Conservation (phyloP, 1,140 invertebrate genomes). For the Cotesia glomerata region DNA sequence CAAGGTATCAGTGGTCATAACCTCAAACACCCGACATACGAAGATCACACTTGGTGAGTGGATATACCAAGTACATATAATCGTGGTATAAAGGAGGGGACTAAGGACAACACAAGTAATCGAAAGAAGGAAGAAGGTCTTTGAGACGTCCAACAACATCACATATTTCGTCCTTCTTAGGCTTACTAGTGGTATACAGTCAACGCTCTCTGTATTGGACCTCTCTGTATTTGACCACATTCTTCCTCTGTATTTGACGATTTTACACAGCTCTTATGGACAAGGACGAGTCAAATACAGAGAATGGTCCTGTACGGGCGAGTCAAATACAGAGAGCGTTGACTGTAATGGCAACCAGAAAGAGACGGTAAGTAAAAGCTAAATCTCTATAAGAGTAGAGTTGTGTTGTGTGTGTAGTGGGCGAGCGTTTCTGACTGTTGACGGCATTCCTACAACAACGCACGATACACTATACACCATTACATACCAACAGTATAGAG, state of each 20-base stretch:
- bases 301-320: too few relatives aligned
- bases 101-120: background rate
- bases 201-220: too few relatives aligned
- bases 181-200: too few relatives aligned
- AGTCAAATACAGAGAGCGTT: too few relatives aligned
- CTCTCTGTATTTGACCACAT: too few relatives aligned
- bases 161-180: background rate
- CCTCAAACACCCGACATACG: conserved; percentile 28
- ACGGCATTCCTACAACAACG: conserved; percentile 52
- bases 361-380: background rate
- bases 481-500: too few relatives aligned
- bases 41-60: conserved; percentile 14
- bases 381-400: conserved; percentile 34
- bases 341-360: too few relatives aligned
- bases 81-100: conserved; percentile 1
- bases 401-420: conserved; percentile 39
- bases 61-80: conserved; percentile 12
- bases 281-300: too few relatives aligned
- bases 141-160: too few relatives aligned
- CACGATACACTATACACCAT: conserved; percentile 23
- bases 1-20: conserved; percentile 26
- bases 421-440: conserved; percentile 46
- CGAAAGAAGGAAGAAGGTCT: background rate
- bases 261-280: too few relatives aligned
- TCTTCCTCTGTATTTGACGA: too few relatives aligned